Evolutionary conservation across 2,797 vertebrate genomes (phyloP).

Genomic region (Odontamblyopus rebecca): DNA sequence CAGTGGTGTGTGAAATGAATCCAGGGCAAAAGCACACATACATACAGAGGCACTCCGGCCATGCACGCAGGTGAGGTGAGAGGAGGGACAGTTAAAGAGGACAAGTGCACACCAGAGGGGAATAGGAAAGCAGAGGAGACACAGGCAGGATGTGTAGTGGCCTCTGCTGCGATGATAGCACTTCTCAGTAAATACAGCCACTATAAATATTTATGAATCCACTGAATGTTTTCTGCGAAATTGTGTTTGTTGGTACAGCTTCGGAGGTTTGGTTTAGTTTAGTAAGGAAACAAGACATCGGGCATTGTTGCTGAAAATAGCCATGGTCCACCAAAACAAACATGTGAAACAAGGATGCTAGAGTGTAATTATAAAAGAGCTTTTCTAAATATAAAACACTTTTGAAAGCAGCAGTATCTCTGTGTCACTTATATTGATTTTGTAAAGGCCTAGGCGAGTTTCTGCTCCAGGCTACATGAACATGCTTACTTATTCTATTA

Average conservation of each 20-base stretch:
- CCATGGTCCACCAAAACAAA: background rate
- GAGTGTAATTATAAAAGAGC: background rate
- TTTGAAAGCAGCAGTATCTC: background rate
- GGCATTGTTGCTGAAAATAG: background rate
- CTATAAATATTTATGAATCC: slow-evolving; percentile 45
- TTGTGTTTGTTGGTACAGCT: slow-evolving; percentile 20
- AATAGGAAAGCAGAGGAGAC: slow-evolving; percentile 5
- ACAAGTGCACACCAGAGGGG: slow-evolving; percentile 13
- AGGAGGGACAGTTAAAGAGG: slow-evolving; percentile 6
- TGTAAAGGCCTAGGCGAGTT: background rate
- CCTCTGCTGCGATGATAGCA: slow-evolving; percentile 21
- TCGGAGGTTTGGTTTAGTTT: slow-evolving; percentile 18
- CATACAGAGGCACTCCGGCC: slow-evolving; percentile 29
- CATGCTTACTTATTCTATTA: no score
- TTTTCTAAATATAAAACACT: background rate
- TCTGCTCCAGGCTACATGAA: no score
- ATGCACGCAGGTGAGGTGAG: background rate
- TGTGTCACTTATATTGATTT: no score
- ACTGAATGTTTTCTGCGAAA: slow-evolving; percentile 20
- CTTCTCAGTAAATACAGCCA: slow-evolving; percentile 29
- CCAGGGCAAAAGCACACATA: slow-evolving; percentile 54
- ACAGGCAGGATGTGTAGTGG: slow-evolving; percentile 12
- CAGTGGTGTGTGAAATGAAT: slow-evolving; percentile 79
- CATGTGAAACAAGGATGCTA: background rate
- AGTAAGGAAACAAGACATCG: slow-evolving; percentile 7